Conservation (phyloP, 2,888 invertebrate species). For the Timandra comae region DNA sequence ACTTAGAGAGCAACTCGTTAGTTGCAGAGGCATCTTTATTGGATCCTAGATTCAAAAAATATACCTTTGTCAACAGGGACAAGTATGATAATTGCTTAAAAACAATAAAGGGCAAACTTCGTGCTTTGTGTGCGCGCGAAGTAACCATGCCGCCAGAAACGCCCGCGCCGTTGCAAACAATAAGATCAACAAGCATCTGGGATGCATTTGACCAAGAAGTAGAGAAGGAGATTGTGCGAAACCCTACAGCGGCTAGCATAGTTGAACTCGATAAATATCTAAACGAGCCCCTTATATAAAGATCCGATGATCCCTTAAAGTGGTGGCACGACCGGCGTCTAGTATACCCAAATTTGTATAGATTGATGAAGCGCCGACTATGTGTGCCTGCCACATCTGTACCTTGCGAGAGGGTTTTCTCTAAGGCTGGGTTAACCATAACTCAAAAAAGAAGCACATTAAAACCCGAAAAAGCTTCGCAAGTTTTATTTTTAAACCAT, state of each 20-base stretch:
- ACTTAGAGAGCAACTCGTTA: conserved; percentile 7
- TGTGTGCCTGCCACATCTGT: conserved; percentile 10
- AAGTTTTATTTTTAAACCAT: conserved; percentile 10
- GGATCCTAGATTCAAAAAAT: conserved; percentile 19
- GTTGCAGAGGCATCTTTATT: conserved; percentile 11
- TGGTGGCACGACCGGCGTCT: conserved; percentile 17
- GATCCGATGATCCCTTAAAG: conserved; percentile 15
- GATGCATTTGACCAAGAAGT: conserved; percentile 12
- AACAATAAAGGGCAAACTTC: conserved; percentile 7
- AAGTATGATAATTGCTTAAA: conserved; percentile 9
- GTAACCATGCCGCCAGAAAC: conserved; percentile 2
- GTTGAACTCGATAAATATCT: conserved; percentile 16
- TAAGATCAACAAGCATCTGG: conserved; percentile 9
- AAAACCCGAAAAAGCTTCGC: no score
- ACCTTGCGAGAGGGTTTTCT: conserved; percentile 11
- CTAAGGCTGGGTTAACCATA: conserved; percentile 9
- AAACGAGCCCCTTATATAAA: conserved; percentile 14
- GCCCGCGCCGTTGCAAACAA: background rate
- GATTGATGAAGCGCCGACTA: conserved; percentile 8
- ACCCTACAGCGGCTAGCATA: conserved; percentile 15
- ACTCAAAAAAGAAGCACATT: conserved; percentile 3
- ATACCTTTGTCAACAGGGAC: conserved; percentile 8
- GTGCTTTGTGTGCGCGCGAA: conserved; percentile 4
- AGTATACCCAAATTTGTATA: conserved; percentile 10
- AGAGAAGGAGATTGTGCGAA: conserved; percentile 8